Conservation (phyloP, 2,888 invertebrate species). For the Amphimallon solstitiale region DNA sequence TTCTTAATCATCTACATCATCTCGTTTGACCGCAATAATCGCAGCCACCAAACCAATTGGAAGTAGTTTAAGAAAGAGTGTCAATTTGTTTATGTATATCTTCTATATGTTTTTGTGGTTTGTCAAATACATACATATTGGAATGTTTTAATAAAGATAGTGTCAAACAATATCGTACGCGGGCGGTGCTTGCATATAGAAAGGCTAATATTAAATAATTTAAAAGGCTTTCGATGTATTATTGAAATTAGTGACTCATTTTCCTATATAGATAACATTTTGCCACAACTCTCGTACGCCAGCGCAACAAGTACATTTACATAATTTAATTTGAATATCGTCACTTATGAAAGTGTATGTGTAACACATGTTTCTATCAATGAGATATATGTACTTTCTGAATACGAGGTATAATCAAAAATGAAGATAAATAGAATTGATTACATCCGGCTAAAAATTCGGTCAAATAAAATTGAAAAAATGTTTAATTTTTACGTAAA, state of each 20-base stretch:
- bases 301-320: too few relatives aligned
- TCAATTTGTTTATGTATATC: background rate
- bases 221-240: slow-evolving; percentile 10
- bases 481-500: background rate
- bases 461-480: background rate
- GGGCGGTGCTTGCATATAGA: background rate
- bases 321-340: slow-evolving; percentile 2
- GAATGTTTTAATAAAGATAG: background rate
- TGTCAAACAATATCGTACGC: background rate
- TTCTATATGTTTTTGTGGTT: background rate
- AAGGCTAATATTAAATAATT: slow-evolving; percentile 1
- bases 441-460: background rate
- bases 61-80: too few relatives aligned
- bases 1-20: too few relatives aligned
- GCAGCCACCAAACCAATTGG: too few relatives aligned
- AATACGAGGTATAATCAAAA: too few relatives aligned
- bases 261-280: background rate
- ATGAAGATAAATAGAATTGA: background rate
- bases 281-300: background rate
- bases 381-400: background rate
- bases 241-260: slow-evolving; percentile 16
- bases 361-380: background rate
- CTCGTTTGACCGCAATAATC: too few relatives aligned
- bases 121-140: background rate
- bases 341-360: too few relatives aligned